Conservation (phyloP, 1,140 invertebrate genomes). For the Dreissena polymorpha region DNA sequence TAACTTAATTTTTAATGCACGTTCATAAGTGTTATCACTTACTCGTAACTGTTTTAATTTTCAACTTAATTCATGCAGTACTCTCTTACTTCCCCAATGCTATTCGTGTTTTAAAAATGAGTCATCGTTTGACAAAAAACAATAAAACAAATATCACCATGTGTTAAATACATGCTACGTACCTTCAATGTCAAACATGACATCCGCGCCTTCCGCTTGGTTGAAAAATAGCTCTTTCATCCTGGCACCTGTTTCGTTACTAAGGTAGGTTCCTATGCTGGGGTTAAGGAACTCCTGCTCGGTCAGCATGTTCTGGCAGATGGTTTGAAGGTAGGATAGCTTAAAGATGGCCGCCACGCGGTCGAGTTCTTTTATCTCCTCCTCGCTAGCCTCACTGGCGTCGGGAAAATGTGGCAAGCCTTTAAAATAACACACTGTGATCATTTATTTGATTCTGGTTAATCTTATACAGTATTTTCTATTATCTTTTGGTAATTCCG, state of each 20-base stretch:
- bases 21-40: too few relatives aligned
- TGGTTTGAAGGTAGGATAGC: conserved; percentile 66
- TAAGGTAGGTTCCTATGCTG: conserved; percentile 76
- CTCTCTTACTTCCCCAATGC: too few relatives aligned
- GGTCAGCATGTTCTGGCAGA: conserved; percentile 70
- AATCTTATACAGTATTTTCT: too few relatives aligned
- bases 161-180: background rate
- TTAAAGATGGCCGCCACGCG: conserved; percentile 70
- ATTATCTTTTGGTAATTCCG: too few relatives aligned
- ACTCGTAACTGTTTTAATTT: too few relatives aligned
- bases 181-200: conserved; percentile 74
- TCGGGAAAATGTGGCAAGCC: conserved; percentile 70
- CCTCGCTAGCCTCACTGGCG: conserved; percentile 50
- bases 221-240: conserved; percentile 76
- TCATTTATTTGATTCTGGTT: too few relatives aligned
- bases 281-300: conserved; percentile 77
- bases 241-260: conserved; percentile 71
- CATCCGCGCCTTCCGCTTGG: conserved; percentile 65
- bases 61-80: too few relatives aligned
- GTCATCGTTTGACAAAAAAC: too few relatives aligned
- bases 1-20: too few relatives aligned
- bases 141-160: too few relatives aligned
- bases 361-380: conserved; percentile 63
- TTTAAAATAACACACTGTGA: conserved; percentile 32
- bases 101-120: too few relatives aligned